These are phyloP conservation scores for Haliclystus octoradiatus DNA, from an alignment of 30 jellyfish, hydroid and myxozoan genomes.

Conservation along the genomic window DNA sequence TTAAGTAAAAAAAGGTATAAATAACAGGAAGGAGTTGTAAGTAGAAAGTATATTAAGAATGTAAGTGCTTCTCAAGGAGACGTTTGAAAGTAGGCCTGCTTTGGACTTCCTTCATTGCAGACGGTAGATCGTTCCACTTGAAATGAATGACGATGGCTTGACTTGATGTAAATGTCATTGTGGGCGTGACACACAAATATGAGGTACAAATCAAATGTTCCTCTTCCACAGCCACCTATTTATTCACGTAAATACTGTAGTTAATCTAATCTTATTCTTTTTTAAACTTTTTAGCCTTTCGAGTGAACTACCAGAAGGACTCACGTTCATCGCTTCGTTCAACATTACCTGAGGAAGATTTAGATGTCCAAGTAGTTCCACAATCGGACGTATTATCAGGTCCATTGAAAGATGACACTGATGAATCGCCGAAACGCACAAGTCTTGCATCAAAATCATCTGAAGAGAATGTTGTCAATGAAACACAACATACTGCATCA, in stretches of 20 bases:
- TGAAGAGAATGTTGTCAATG: not conserved
- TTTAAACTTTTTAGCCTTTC: slow-evolving; percentile 10
- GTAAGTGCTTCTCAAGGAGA: too few species aligned
- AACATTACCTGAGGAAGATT: slow-evolving; percentile 53
- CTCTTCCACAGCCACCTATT: not conserved
- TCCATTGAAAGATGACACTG: not conserved
- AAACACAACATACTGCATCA: not conserved
- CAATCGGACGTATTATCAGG: slow-evolving; percentile 8
- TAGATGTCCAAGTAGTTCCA: slow-evolving; percentile 30
- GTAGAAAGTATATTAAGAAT: too few species aligned
- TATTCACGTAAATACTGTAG: too few species aligned
- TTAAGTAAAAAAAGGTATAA: too few species aligned
- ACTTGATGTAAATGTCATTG: too few species aligned
- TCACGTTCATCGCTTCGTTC: slow-evolving; percentile 22
- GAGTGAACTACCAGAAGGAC: not conserved
- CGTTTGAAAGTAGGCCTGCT: too few species aligned
- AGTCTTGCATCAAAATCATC: not conserved
- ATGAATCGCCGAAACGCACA: not conserved
- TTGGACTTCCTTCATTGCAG: too few species aligned
- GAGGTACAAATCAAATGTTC: too few species aligned
- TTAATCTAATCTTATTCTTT: too few species aligned
- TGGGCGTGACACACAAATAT: slow-evolving; percentile 5
- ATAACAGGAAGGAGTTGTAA: too few species aligned
- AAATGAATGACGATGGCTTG: too few species aligned
- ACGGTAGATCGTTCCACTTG: too few species aligned